These are phyloP conservation scores for Oryzaephilus surinamensis DNA, from an alignment of 1,140 invertebrate species.

Conservation along the genomic window DNA sequence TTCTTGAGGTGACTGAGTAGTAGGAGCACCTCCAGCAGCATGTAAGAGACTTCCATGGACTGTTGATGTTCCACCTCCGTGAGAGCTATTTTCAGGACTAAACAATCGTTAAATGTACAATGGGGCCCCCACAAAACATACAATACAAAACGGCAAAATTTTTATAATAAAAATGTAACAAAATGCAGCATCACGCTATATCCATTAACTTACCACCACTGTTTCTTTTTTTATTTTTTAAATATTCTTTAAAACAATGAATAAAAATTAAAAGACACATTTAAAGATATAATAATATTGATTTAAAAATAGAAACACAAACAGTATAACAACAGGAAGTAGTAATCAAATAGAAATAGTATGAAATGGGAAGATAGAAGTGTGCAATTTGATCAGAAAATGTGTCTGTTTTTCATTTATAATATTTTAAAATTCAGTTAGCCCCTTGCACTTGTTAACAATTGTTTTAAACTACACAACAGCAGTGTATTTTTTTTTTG, in stretches of 20 bases:
- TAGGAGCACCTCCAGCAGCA: conserved; percentile 37
- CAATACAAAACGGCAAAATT: conserved; percentile 11
- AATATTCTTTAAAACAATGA: conserved; percentile 6
- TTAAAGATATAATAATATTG: conserved; percentile 3
- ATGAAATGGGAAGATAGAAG: no score
- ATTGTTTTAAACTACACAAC: conserved; percentile 32
- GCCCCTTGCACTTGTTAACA: conserved; percentile 30
- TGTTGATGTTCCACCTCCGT: conserved; percentile 46
- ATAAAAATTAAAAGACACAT: conserved; percentile 13
- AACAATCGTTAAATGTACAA: conserved; percentile 37
- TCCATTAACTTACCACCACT: no score
- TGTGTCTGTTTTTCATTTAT: conserved; percentile 33
- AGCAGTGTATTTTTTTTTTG: no score
- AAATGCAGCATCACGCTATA: no score
- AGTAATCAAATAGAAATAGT: conserved; percentile 13
- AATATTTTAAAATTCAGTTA: conserved; percentile 3
- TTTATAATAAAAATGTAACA: conserved; percentile 15
- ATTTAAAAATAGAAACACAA: conserved; percentile 17
- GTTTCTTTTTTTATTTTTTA: no score
- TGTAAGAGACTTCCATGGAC: conserved; percentile 41
- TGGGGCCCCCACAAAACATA: conserved; percentile 23
- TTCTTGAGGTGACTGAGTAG: conserved; percentile 73
- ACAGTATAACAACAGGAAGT: conserved; percentile 11
- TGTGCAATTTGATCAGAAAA: conserved; percentile 42
- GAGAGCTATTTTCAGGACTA: conserved; percentile 46